These are phyloP conservation scores for Aldrovandia affinis DNA, from an alignment of 2,797 vertebrate species.

Conservation along the genomic window DNA sequence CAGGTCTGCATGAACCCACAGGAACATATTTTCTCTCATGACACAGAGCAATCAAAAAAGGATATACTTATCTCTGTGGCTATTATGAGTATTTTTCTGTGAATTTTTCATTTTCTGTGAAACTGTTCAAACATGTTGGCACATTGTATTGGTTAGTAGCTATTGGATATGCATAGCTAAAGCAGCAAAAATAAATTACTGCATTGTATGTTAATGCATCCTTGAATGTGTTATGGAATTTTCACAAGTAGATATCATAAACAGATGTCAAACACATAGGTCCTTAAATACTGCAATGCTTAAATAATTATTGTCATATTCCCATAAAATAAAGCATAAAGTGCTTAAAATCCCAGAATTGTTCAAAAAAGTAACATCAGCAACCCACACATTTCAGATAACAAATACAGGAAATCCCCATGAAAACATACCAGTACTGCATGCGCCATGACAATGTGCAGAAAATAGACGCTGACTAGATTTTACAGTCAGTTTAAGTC, in stretches of 20 bases:
- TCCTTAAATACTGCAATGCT: neutral
- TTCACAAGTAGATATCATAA: neutral
- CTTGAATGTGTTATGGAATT: too few species aligned
- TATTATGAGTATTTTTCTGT: neutral
- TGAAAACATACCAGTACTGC: neutral
- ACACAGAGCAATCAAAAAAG: neutral
- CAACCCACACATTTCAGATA: neutral
- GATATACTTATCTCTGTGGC: neutral
- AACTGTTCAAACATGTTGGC: neutral
- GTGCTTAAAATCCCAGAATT: neutral
- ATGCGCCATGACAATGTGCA: neutral
- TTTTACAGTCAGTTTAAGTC: neutral
- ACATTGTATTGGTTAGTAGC: too few species aligned
- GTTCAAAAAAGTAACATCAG: neutral
- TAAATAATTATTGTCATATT: neutral
- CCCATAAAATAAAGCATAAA: neutral
- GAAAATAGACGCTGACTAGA: neutral
- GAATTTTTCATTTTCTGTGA: too few species aligned
- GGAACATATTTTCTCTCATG: neutral
- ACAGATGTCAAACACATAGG: neutral
- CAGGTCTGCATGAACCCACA: neutral
- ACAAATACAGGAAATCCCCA: slow-evolving; percentile 15
- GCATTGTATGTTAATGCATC: neutral
- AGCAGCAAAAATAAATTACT: neutral
- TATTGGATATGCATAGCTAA: neutral